Conservation (phyloP, 2,888 invertebrate species). For the Aphodius granarius region DNA sequence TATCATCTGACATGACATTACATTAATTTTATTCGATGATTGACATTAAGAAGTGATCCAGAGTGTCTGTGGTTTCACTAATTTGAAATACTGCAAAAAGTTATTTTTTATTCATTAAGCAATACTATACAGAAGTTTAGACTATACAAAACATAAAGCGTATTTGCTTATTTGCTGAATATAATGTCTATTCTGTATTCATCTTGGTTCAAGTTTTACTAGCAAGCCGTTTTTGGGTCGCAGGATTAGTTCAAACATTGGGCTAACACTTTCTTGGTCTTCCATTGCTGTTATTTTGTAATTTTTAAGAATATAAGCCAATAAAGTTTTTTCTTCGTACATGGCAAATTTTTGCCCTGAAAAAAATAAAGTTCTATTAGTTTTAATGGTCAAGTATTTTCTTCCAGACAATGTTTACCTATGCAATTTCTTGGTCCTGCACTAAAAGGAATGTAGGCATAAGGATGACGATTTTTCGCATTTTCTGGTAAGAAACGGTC, state of each 20-base stretch:
- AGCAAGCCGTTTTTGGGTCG: conserved; percentile 17
- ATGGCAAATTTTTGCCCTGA: conserved; percentile 17
- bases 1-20: too few species aligned
- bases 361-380: neutral
- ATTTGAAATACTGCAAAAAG: too few species aligned
- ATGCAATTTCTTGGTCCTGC: conserved; percentile 67
- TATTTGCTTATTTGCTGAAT: too few species aligned
- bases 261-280: conserved; percentile 8
- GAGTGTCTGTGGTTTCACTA: too few species aligned
- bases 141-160: too few species aligned
- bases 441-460: conserved; percentile 61
- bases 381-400: too few species aligned
- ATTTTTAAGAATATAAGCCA: conserved; percentile 13
- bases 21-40: neutral
- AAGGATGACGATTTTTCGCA: conserved; percentile 69
- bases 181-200: too few species aligned
- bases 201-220: conserved; percentile 8
- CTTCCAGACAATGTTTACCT: too few species aligned
- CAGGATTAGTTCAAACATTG: conserved; percentile 12
- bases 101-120: too few species aligned
- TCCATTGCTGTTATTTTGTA: conserved; percentile 16
- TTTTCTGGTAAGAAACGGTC: conserved; percentile 72
- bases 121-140: too few species aligned
- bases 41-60: too few species aligned
- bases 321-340: conserved; percentile 15